Percentiles rank a stretch among this genome's conserved stretches.
Evolutionary conservation across 2,113 vertebrate species (phyloP).

Genomic region (Proterorhinus semilunaris): DNA sequence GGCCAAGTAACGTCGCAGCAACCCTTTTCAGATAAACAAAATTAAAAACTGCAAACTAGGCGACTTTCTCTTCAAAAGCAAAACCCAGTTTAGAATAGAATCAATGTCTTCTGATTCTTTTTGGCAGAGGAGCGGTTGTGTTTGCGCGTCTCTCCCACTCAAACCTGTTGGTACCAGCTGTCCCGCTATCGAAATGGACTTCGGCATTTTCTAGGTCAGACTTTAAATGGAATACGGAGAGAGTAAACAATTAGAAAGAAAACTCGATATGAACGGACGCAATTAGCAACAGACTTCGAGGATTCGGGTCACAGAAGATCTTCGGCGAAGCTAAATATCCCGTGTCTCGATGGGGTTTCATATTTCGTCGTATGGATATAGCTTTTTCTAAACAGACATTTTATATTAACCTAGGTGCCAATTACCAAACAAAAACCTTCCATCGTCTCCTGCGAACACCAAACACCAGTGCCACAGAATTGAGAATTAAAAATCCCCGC

Average conservation of each 20-base stretch:
- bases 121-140: neutral
- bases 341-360: too few species aligned
- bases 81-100: neutral
- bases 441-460: too few species aligned
- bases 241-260: neutral
- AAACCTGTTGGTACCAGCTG: constrained; percentile 6
- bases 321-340: too few species aligned
- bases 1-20: neutral
- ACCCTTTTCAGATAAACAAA: neutral
- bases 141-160: constrained; percentile 6
- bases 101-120: neutral
- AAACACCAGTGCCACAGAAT: too few species aligned
- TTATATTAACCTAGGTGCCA: too few species aligned
- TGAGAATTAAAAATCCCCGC: too few species aligned
- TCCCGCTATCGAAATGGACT: neutral
- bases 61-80: neutral
- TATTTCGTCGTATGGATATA: too few species aligned
- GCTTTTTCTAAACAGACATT: too few species aligned
- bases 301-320: too few species aligned
- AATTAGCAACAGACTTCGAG: neutral
- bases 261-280: neutral
- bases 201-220: neutral
- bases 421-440: too few species aligned
- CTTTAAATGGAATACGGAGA: neutral
- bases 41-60: neutral